Evolutionary conservation across 1,140 invertebrate genomes (phyloP).

Genomic region (Pseudomyrmex gracilis): DNA sequence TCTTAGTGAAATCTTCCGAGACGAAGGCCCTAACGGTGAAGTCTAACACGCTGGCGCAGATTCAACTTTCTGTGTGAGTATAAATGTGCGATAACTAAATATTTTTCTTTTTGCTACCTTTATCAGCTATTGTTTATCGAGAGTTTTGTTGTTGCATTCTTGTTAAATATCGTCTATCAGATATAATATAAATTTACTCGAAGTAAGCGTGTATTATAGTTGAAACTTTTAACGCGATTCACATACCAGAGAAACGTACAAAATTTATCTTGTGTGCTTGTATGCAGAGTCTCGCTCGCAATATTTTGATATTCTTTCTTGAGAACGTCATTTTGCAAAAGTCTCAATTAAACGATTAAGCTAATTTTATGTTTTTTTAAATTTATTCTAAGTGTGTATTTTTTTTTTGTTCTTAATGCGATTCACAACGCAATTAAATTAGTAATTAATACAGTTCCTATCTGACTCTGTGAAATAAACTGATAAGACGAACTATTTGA

Average conservation of each 20-base stretch:
- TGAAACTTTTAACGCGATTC: neutral
- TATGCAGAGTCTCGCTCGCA: neutral
- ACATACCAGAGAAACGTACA: neutral
- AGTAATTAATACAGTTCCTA: too few species aligned
- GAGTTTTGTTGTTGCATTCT: constrained; percentile 17
- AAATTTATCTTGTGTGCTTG: neutral
- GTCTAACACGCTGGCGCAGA: constrained; percentile 84
- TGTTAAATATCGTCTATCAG: neutral
- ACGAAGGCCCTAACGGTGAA: constrained; percentile 56
- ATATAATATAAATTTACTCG: neutral
- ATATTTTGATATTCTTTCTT: too few species aligned
- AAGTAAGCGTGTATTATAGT: neutral
- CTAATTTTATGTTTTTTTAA: too few species aligned
- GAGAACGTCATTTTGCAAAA: too few species aligned
- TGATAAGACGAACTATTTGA: too few species aligned
- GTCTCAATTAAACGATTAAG: too few species aligned
- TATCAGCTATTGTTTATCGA: neutral
- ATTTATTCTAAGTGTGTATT: too few species aligned
- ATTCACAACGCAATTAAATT: too few species aligned
- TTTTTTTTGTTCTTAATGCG: too few species aligned
- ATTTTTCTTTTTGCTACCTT: neutral
- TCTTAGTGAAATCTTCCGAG: constrained; percentile 34
- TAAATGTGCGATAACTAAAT: neutral
- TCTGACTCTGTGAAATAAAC: too few species aligned
- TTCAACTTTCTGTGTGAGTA: constrained; percentile 82